Conservation (phyloP, 2,888 invertebrate species). For the Gortyna flavago region DNA sequence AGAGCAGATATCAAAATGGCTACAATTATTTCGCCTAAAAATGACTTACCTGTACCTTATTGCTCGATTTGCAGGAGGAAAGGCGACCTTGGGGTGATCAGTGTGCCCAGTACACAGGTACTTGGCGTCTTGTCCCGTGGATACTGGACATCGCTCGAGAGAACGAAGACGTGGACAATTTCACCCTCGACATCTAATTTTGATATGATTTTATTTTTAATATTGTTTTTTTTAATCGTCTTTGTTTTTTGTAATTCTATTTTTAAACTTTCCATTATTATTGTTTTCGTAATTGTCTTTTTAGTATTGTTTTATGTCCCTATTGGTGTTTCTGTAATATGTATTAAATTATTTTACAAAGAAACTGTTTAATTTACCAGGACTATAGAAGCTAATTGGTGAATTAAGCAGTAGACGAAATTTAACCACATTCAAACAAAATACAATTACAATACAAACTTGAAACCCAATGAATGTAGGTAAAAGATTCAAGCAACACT, state of each 20-base stretch:
- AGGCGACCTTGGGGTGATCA: slow-evolving; percentile 79
- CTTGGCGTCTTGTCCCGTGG: slow-evolving; percentile 84
- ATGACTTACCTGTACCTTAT: neutral
- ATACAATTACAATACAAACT: neutral
- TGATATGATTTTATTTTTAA: neutral
- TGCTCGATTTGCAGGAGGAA: slow-evolving; percentile 76
- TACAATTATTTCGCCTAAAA: neutral
- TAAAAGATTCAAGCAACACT: neutral
- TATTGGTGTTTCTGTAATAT: slow-evolving; percentile 7
- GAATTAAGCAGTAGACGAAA: neutral
- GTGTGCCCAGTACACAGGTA: slow-evolving; percentile 82
- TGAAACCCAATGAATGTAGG: neutral
- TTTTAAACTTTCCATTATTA: neutral
- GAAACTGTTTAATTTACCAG: neutral
- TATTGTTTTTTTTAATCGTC: neutral
- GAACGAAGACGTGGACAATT: slow-evolving; percentile 71
- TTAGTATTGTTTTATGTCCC: neutral
- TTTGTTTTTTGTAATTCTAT: slow-evolving; percentile 20
- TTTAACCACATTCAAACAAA: neutral
- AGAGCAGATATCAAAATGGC: neutral
- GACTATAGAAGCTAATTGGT: neutral
- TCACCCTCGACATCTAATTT: slow-evolving; percentile 66
- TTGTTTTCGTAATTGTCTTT: slow-evolving; percentile 1
- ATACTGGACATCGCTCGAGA: slow-evolving; percentile 77
- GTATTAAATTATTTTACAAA: slow-evolving; percentile 12